A percentile compares a stretch with the other conserved stretches of the same genome.
These are phyloP conservation scores for Apeltes quadracus DNA, from an alignment of 2,113 vertebrate genomes.

Conservation along the genomic window DNA sequence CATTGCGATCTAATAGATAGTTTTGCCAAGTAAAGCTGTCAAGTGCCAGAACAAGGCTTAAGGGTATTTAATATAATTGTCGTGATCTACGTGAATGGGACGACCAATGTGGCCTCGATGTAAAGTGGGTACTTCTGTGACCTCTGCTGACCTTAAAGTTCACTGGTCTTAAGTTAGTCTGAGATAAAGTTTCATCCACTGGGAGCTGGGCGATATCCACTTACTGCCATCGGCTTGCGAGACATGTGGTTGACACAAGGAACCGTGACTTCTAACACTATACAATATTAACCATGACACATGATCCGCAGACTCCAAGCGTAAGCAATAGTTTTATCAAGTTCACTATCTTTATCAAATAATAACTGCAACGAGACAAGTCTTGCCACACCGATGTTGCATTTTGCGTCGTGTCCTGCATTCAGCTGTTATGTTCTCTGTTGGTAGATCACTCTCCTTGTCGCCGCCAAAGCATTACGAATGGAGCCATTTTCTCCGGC, in stretches of 20 bases:
- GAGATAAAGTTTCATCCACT: constrained; percentile 68
- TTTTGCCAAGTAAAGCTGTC: constrained; percentile 43
- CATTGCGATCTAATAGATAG: constrained; percentile 15
- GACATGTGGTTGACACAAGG: constrained; percentile 46
- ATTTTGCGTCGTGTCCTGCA: constrained; percentile 54
- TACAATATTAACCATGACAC: constrained; percentile 28
- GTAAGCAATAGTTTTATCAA: constrained; percentile 43
- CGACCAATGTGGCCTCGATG: constrained; percentile 58
- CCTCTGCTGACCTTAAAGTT: constrained; percentile 65
- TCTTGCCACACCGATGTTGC: constrained; percentile 28
- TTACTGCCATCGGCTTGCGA: constrained; percentile 59
- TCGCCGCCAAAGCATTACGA: constrained; percentile 89
- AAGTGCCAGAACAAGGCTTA: constrained; percentile 40
- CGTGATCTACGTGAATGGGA: constrained; percentile 64
- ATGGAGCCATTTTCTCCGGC: constrained; percentile 83
- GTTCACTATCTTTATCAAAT: constrained; percentile 45
- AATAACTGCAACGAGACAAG: constrained; percentile 30
- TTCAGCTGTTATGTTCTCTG: constrained; percentile 83
- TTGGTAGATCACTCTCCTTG: constrained; percentile 87
- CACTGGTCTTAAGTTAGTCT: constrained; percentile 57
- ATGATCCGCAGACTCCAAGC: constrained; percentile 33
- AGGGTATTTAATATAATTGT: constrained; percentile 61
- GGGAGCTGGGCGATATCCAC: constrained; percentile 57
- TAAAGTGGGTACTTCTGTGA: constrained; percentile 58
- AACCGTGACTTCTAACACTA: constrained; percentile 40